Base-by-base conservation (phyloP, 2,888 invertebrate genomes). In the Rambutsinella grinnellia region DNA sequence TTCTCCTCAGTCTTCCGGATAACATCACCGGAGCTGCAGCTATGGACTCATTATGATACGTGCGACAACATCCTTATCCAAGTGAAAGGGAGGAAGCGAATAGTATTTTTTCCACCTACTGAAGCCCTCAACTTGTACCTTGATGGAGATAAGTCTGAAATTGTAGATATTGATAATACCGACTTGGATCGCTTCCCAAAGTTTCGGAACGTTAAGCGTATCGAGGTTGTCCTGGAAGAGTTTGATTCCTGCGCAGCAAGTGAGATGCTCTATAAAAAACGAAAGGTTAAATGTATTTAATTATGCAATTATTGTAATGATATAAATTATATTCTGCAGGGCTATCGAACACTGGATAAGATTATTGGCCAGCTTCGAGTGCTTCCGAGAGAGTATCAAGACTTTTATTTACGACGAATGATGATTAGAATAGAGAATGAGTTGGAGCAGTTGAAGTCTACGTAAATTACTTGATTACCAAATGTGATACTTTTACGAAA, bases 21-120 rank as follows among this genome's bases (percentile, higher is more conserved):
- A 60, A 87, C 88, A 21, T 89, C 89, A 1, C 83, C 86, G 46
- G 86, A 86, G 15, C 82, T 88, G 17, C 88, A 88, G 79, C 82
- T 90, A 21, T 90, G 89, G 89, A 89, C 89, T 3, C 89, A 90
- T 84, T 90, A 89, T 85, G 89, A 90, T 85, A 88, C 89, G 0
- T 89, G 89, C 88, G 89, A 90, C 83, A 90, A 90, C 81, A 84
- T 89, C 19, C 83, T 90, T 53, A 87, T 89, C 62, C 89, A 89
- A 85, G 86, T 89, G 1, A 84, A 81, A 65, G 89, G 89, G 2
- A 82, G 84, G 26, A 90, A 90, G 82, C 81, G 87, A 63, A 87
- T 89, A 3, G 86, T 88, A 15, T 84, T 90, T 21, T 90, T 87
- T 82, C 85, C 86, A 66, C 89, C 90, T 2, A 81, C 79, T 19